Base-by-base conservation (phyloP, 2,797 vertebrate species). In the Platyrinchus mystaceus region DNA sequence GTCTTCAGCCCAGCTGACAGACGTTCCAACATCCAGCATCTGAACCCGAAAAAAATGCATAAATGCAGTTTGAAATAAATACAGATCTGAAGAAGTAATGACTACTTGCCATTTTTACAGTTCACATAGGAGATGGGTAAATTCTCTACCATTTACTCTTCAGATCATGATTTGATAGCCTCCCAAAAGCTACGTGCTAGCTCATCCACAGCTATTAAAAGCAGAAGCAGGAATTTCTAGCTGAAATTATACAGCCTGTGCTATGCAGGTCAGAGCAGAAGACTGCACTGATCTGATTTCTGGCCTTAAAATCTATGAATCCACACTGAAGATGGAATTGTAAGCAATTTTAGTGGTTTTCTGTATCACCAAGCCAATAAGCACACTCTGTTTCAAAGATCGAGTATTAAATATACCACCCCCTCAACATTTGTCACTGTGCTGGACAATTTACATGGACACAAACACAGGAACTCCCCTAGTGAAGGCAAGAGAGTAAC, bases 81-180 rank as follows among this genome's bases (percentile, higher is more conserved):
- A 91, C 32, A 91, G 43, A 93, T 50, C 67, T 84, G 59, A n/a
- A 84, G 55, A 79, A 90, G 66, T 67, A 94, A 94, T 59, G 66
- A 84, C 63, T 82, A 93, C 74, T 64, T 94, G 68, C 75, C 58
- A 80, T 71, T 94, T 91, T 80, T 74, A 96, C 64, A 87, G 67
- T 94, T 90, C 67, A 77, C 67, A 83, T 0, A 70, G 30, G 53
- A 95, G 74, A 88, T 4, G 4, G 27, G 53, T 80, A 94, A 94
- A 94, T 94, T 77, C 83, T 84, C 80, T 70, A 64, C 41, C 71
- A 89, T 94, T 94, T 82, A 82, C 77, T 64, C 92, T 77, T 93
- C 86, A 95, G 74, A 77, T 43, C 39, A 18, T 89, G 53, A 90
- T 64, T 87, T 84, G 91, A 90, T 81, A 73, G 74, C 74, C 58